Base-by-base conservation (phyloP, 2,113 vertebrate species). In the Zosterops hypoxanthus region DNA sequence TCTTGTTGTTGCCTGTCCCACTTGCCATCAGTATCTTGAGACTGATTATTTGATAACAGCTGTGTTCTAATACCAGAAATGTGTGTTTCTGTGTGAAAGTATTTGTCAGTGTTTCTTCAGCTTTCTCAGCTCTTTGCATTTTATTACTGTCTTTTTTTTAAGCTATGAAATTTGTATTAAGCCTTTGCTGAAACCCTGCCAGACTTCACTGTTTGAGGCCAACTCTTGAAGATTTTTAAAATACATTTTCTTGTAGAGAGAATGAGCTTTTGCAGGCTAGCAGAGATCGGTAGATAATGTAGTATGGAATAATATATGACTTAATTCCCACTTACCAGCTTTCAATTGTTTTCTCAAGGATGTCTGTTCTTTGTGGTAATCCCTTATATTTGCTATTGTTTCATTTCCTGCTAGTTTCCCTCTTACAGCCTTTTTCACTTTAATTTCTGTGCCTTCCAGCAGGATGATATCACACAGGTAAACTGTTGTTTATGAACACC, bases 361-460 rank as follows among this genome's bases (percentile, higher is more conserved):
- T 86, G 34, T 63, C 80, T 94, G 60, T 53, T 92, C 86, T 92
- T 94, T 86, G 44, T 83, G 92, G 84, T 97, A 88, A 93, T 83
- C 92, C 92, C 88, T 66, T 92, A 75, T 94, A 88, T 95, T 93
- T 95, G 86, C 91, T 94, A 42, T 93, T 95, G 72, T 94, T 93
- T 93, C 39, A 63, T 86, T 96, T 93, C 86, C 86, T 96, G 88
- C 72, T 90, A 95, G 94, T 94, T 72, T 94, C 60, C 91, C 91
- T 95, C 91, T 96, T 97, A 97, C 92, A 93, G 80, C 94, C 80
- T 97, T 80, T 96, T 88, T 94, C 94, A 96, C 70, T 97, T 97
- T 96, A 96, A 97, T 96, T 97, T 96, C 83, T 93, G 86, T 97
- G 95, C 95, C 76, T 97, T 94, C 95, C 96, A 86, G 95, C 95